phyloP scores from a whole-genome alignment of 2,113 vertebrate species.

The Actenoides lindsayi region DNA sequence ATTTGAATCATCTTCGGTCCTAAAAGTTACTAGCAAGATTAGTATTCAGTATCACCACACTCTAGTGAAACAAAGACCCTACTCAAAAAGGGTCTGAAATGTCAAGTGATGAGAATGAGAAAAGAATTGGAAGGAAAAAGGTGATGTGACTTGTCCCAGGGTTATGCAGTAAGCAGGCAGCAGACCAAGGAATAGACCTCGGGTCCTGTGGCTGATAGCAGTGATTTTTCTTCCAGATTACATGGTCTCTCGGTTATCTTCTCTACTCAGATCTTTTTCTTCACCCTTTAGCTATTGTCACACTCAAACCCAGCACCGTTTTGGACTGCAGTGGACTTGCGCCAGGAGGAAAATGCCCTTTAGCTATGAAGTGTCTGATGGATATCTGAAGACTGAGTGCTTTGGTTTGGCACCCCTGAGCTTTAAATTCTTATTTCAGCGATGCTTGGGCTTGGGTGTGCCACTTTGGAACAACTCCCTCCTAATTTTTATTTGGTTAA shows the following conservation, averaged over 20 bases:
- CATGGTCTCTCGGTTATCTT: neutral
- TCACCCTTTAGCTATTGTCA: conserved; percentile 6
- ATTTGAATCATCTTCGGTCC: neutral
- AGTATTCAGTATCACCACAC: neutral
- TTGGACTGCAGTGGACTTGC: neutral
- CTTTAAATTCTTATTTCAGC: neutral
- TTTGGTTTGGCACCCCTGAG: neutral
- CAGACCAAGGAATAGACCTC: neutral
- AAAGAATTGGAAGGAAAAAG: neutral
- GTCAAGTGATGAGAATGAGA: neutral
- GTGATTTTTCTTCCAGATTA: neutral
- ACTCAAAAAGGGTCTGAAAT: neutral
- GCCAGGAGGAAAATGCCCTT: conserved; percentile 4
- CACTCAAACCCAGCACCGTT: neutral
- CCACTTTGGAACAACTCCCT: conserved; percentile 1
- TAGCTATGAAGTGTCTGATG: neutral
- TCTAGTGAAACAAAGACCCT: neutral
- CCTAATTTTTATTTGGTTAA: neutral
- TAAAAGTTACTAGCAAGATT: neutral
- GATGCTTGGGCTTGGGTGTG: conserved; percentile 23
- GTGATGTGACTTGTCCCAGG: neutral
- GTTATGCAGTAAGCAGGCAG: neutral
- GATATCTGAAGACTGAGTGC: neutral
- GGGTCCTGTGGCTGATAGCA: neutral
- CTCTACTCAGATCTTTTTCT: neutral